phyloP scores from a whole-genome alignment of 2,888 invertebrate species.

The Frankliniella fusca region DNA sequence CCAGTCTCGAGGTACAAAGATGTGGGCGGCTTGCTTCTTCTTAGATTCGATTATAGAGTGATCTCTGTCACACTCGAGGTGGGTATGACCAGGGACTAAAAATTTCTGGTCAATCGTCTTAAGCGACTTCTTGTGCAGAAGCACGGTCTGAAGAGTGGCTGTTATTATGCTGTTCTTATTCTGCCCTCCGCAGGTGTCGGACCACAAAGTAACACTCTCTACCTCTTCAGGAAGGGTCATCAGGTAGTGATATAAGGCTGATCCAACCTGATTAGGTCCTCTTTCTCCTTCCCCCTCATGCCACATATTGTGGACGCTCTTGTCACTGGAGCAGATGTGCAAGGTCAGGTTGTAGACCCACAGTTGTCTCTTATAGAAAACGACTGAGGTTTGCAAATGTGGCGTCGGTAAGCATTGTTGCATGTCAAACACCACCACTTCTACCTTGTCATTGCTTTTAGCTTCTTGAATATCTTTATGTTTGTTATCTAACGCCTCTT shows the following conservation, averaged over 20 bases:
- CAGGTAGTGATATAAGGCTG: neutral
- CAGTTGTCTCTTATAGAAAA: neutral
- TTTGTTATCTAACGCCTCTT: neutral
- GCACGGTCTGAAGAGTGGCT: neutral
- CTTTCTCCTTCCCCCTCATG: neutral
- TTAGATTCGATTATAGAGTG: neutral
- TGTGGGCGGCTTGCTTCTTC: neutral
- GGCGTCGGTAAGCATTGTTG: neutral
- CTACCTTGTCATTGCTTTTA: neutral
- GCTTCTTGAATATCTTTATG: neutral
- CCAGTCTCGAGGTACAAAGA: neutral
- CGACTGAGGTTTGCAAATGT: neutral
- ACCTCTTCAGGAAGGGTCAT: neutral
- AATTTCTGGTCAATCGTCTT: neutral
- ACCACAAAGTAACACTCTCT: neutral
- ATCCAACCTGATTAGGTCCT: neutral
- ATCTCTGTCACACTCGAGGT: neutral
- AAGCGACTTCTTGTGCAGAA: neutral
- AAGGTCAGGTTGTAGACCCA: neutral
- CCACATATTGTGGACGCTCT: neutral
- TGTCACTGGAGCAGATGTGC: neutral
- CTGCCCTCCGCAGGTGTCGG: neutral
- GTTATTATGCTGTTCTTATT: neutral
- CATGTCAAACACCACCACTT: neutral
- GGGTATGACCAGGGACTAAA: neutral